Percentiles rank a stretch among this genome's conserved stretches.
These are phyloP conservation scores for Chrysoperla carnea DNA, from an alignment of 1,140 invertebrate species.

Conservation along the genomic window DNA sequence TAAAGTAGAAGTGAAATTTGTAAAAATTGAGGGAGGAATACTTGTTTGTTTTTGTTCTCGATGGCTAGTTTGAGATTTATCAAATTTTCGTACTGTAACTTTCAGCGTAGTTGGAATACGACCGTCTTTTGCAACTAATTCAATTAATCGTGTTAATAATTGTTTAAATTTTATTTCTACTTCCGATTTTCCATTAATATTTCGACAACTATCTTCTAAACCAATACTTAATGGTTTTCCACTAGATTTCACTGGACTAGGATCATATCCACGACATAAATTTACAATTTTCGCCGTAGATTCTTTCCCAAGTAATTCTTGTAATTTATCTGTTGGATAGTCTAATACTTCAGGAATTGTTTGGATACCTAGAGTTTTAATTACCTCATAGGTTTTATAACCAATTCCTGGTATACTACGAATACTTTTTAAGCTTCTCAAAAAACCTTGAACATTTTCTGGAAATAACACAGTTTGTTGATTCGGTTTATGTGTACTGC, in stretches of 20 bases:
- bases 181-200: constrained; percentile 46
- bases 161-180: constrained; percentile 46
- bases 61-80: constrained; percentile 36
- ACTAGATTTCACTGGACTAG: constrained; percentile 43
- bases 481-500: constrained; percentile 55
- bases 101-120: constrained; percentile 52
- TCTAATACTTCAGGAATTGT: constrained; percentile 46
- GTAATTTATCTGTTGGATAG: constrained; percentile 32
- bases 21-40: constrained; percentile 43
- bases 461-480: constrained; percentile 64
- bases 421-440: constrained; percentile 38
- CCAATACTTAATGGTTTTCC: constrained; percentile 52
- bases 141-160: constrained; percentile 44
- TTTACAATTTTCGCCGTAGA: constrained; percentile 46
- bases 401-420: constrained; percentile 55
- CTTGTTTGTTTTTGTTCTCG: constrained; percentile 54
- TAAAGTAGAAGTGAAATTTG: constrained; percentile 27
- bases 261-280: constrained; percentile 51
- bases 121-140: constrained; percentile 54
- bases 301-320: constrained; percentile 40
- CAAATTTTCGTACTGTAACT: constrained; percentile 50
- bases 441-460: constrained; percentile 36
- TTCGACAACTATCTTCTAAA: constrained; percentile 49
- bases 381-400: constrained; percentile 37
- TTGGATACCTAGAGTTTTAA: constrained; percentile 41